These are phyloP conservation scores for Dryoscopus gambensis DNA, from an alignment of 2,113 vertebrate genomes.

Conservation along the genomic window DNA sequence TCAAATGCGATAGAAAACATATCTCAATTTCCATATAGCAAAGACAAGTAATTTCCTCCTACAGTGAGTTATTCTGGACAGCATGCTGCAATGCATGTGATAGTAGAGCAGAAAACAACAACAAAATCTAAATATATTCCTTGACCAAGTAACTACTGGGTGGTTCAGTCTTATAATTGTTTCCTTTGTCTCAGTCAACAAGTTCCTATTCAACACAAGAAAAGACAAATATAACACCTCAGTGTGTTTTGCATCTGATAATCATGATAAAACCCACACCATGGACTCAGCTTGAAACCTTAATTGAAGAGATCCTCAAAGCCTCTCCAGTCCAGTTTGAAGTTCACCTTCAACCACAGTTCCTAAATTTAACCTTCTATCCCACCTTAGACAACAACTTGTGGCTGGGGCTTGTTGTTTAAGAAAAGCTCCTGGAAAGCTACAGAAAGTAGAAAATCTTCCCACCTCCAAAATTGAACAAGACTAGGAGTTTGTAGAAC, in stretches of 20 bases:
- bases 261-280: neutral
- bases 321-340: neutral
- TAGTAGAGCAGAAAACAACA: neutral
- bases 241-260: neutral
- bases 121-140: neutral
- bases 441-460: neutral
- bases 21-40: neutral
- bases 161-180: neutral
- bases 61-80: neutral
- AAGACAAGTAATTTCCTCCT: neutral
- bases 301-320: neutral
- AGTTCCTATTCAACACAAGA: neutral
- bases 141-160: neutral
- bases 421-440: neutral
- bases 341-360: neutral
- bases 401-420: accelerated
- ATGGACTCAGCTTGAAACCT: neutral
- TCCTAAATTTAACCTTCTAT: neutral
- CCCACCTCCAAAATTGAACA: accelerated
- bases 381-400: neutral
- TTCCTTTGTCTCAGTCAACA: neutral
- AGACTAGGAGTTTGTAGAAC: neutral
- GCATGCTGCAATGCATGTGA: neutral
- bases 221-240: neutral
- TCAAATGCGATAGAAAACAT: neutral